Base-by-base conservation (phyloP, 2,113 vertebrate species). In the Cyphomyrus plagiostoma region DNA sequence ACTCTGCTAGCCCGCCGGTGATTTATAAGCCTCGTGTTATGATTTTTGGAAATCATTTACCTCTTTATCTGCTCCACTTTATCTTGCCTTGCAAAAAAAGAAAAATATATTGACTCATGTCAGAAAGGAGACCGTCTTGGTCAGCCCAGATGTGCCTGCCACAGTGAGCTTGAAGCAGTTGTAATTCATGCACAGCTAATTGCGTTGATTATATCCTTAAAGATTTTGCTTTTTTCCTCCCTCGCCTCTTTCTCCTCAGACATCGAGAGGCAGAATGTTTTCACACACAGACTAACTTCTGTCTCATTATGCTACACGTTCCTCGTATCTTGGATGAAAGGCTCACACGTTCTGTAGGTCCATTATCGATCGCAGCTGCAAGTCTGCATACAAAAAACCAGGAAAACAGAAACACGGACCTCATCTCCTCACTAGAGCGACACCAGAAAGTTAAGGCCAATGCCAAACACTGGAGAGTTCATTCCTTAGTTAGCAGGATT, bases 261-360 rank as follows among this genome's bases (percentile, higher is more conserved):
- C 8, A n/a, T 88, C 87, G 62, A 84, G 82, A 77, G 90, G 48
- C 56, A 66, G 39, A 84, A 58, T 42, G 88, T 89, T 53, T 39
- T 56, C 85, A 42, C 15, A 10, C 26, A 49, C 23, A 48, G 56
- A 90, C 86, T 26, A 70, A 88, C 91, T 42, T 90, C 53, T 26
- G 83, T 93, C 90, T 92, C 91, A 91, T 92, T 90, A 45, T 3
- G 45, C 80, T 80, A 26, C 82, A 80, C 49, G 58, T 92, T 84
- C 62, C 23, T 88, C 23, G 10, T 93, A 92, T 91, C 92, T 92
- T 92, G 91, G 91, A 74, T 89, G 91, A 92, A 91, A 26, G 91
- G 89, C 87, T 74, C 49, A 39, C 77, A 70, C 90, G 45, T 90
- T 92, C 90, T 66, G 3, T 10, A 30, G 70, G 52, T 84, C 26